These are phyloP conservation scores for Aphidius ervi DNA, from an alignment of 1,140 invertebrate species.

Conservation along the genomic window DNA sequence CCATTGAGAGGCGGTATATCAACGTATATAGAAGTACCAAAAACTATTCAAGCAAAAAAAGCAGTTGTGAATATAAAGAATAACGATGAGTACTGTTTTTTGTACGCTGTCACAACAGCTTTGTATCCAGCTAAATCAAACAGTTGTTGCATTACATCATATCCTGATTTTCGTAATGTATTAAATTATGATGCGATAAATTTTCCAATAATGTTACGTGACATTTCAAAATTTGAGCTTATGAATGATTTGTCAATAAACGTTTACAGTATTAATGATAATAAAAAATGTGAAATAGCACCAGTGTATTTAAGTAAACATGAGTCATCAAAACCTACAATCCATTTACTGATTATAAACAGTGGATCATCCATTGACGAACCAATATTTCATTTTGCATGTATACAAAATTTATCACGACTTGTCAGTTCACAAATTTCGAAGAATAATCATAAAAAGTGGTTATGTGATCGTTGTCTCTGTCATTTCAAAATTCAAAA, in stretches of 20 bases:
- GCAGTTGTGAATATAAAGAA: slow-evolving; percentile 45
- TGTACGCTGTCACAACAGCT: slow-evolving; percentile 37
- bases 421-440: slow-evolving; percentile 25
- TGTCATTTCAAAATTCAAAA: neutral
- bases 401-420: too few relatives aligned
- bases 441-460: slow-evolving; percentile 25
- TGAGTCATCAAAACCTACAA: too few relatives aligned
- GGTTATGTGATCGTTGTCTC: slow-evolving; percentile 35
- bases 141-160: neutral
- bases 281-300: too few relatives aligned
- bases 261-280: too few relatives aligned
- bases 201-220: slow-evolving; percentile 22
- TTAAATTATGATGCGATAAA: slow-evolving; percentile 22
- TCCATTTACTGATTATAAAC: too few relatives aligned
- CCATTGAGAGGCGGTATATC: slow-evolving; percentile 30
- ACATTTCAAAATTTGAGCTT: slow-evolving; percentile 23
- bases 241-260: neutral
- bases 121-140: slow-evolving; percentile 22
- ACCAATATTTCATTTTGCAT: too few relatives aligned
- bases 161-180: slow-evolving; percentile 3
- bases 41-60: slow-evolving; percentile 37
- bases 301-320: too few relatives aligned
- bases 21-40: slow-evolving; percentile 35
- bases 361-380: fast-evolving
- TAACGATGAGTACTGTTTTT: slow-evolving; percentile 38